Base-by-base conservation (phyloP, 2,888 invertebrate genomes). In the Ichneumoninae sp. region DNA sequence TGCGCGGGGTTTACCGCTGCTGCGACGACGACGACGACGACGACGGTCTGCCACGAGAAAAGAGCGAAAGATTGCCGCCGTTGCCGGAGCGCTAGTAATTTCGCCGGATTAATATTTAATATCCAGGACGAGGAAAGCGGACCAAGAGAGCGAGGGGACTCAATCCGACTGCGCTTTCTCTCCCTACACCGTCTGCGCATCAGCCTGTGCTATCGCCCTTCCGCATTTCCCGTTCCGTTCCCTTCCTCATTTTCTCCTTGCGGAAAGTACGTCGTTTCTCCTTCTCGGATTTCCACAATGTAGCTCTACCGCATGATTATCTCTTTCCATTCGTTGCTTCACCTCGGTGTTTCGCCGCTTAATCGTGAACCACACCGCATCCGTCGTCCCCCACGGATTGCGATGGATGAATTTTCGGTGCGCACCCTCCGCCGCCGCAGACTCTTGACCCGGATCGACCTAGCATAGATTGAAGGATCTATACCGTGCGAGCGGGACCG, bases 71-170 rank as follows among this genome's bases (percentile, higher is more conserved):
- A 89, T 90, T 90, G 88, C 89, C 40, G 71, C 75, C 71, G 70
- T 68, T 52, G 72, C 62, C 86, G 78, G 87, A 89, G 89, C 87
- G 88, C 90, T 89, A 90, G 92, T 93, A 92, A 93, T 93, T 93
- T 93, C 91, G 92, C 90, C 87, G 93, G 92, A 93, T 93, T 93
- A 93, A 92, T 93, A 93, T 92, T 93, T 93, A 93, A 93, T 93
- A 93, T 93, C 92, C 90, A 80, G 74, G 68, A 80, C 74, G 71
- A 80, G 85, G 79, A 54, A 66, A 80, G 30, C 52, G 62, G 44
- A 33, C 66, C n/a, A 71, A 57, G 75, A 47, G 62, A 71, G 44
- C 36, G 16, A 22, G 69, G 65, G n/a, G 36, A 66, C 52, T 54
- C 30, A 57, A 36, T 52, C 68, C 71, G 65, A 69, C 78, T 69